These are phyloP conservation scores for Hylomyscus alleni DNA, from an alignment of 2,797 vertebrate genomes.

Conservation along the genomic window DNA sequence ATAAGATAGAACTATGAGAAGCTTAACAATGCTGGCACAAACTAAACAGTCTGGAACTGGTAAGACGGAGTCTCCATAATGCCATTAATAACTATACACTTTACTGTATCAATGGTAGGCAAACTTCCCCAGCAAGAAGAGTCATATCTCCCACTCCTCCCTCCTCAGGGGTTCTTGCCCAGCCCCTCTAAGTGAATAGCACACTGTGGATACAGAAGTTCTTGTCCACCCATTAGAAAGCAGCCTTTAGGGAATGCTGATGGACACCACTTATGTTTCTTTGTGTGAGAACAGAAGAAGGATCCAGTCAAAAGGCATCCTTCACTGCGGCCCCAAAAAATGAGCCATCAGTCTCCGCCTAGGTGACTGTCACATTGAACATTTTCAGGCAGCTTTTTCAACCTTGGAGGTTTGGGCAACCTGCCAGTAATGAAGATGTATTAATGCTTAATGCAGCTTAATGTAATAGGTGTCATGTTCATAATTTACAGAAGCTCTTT, in stretches of 20 bases:
- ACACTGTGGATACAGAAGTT: constrained; percentile 48
- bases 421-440: constrained; percentile 99
- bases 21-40: background rate
- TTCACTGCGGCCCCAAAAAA: constrained; percentile 75
- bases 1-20: constrained; percentile 41
- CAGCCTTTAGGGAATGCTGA: constrained; percentile 68
- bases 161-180: constrained; percentile 28
- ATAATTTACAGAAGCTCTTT: constrained; percentile 99
- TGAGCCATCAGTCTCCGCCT: constrained; percentile 84
- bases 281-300: constrained; percentile 74
- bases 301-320: constrained; percentile 61
- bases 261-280: constrained; percentile 62
- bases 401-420: constrained; percentile 98
- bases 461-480: constrained; percentile 99
- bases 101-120: constrained; percentile 73
- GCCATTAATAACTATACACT: background rate
- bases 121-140: constrained; percentile 72
- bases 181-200: background rate
- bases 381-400: constrained; percentile 95
- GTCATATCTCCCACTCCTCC: constrained; percentile 60
- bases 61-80: background rate
- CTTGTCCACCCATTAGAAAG: constrained; percentile 54
- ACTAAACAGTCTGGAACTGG: background rate
- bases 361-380: constrained; percentile 88
- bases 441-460: constrained; percentile 99